A percentile compares a stretch with the other conserved stretches of the same genome.
phyloP scores from a whole-genome alignment of 2,113 vertebrate genomes.

The Menura novaehollandiae region DNA sequence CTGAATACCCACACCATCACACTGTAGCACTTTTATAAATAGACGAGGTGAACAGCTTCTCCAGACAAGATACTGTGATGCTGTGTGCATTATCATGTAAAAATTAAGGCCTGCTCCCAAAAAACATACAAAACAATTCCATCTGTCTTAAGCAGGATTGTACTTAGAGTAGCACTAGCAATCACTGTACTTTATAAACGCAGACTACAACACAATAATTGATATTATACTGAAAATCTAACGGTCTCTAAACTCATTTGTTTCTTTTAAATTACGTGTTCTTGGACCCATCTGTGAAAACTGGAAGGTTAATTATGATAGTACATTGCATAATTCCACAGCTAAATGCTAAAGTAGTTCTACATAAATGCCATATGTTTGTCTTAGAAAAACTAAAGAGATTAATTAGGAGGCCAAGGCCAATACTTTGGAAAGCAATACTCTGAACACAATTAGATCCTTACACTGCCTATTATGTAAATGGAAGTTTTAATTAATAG shows the following conservation, averaged over 20 bases:
- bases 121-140: constrained; percentile 9
- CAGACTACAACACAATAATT: constrained; percentile 20
- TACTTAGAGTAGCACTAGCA: not conserved
- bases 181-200: not conserved
- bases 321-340: constrained; percentile 65
- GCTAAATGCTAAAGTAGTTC: constrained; percentile 64
- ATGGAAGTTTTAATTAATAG: constrained; percentile 67
- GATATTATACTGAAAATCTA: constrained; percentile 29
- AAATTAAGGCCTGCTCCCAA: not conserved
- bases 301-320: constrained; percentile 70
- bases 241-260: constrained; percentile 37
- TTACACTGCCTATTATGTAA: constrained; percentile 36
- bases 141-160: not conserved
- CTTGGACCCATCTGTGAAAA: constrained; percentile 71
- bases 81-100: not conserved
- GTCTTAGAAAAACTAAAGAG: constrained; percentile 63
- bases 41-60: constrained; percentile 41
- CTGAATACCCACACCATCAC: constrained; percentile 28
- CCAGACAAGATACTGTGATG: constrained; percentile 10
- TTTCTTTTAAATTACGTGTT: constrained; percentile 70
- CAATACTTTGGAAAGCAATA: constrained; percentile 55
- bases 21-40: constrained; percentile 39
- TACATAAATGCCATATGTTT: constrained; percentile 75
- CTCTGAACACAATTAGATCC: constrained; percentile 64
- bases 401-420: constrained; percentile 75